These are phyloP conservation scores for Castor canadensis DNA, from an alignment of 2,113 vertebrate genomes.

Conservation along the genomic window DNA sequence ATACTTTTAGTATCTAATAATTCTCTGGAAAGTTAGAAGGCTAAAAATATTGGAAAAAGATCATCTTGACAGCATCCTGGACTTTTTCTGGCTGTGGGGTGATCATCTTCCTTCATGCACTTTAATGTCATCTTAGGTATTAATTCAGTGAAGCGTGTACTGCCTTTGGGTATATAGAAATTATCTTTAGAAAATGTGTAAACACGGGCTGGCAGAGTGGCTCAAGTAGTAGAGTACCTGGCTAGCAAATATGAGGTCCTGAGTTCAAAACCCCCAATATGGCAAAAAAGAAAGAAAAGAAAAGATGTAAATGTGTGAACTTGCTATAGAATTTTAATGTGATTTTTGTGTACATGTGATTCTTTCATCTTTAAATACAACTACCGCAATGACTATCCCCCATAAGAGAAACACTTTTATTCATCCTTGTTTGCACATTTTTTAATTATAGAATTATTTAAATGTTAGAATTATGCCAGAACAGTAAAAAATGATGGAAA, in stretches of 20 bases:
- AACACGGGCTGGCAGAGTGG: too few relatives aligned
- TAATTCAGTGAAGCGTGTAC: background rate
- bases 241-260: too few relatives aligned
- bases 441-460: conserved; percentile 32
- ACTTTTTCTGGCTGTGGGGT: background rate
- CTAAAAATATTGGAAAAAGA: background rate
- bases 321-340: background rate
- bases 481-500: background rate
- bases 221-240: too few relatives aligned
- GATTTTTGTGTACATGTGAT: background rate
- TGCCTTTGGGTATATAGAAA: background rate
- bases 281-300: too few relatives aligned
- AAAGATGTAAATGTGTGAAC: background rate
- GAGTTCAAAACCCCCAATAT: too few relatives aligned
- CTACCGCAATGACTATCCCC: background rate
- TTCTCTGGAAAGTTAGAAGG: background rate
- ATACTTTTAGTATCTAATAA: background rate
- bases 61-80: background rate
- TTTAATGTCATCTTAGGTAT: background rate
- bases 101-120: background rate
- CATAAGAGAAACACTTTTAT: background rate
- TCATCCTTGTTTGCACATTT: background rate
- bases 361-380: conserved; percentile 19
- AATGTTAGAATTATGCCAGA: conserved; percentile 17
- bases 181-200: background rate